phyloP scores from a whole-genome alignment of 2,797 vertebrate genomes.

The Scyliorhinus canicula region DNA sequence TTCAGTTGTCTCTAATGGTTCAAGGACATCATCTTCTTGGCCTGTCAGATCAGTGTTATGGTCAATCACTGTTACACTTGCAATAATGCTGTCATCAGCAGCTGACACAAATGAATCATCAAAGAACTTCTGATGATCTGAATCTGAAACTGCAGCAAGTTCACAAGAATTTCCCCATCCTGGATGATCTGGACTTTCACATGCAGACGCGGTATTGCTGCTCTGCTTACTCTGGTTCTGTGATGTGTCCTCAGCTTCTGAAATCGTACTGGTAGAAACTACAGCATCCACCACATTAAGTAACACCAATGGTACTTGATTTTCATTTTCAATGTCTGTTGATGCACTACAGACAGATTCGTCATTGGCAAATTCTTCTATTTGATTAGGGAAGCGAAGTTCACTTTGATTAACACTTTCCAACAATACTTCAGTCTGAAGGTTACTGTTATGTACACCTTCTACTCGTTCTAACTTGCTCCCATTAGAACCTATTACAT shows the following conservation, averaged over 20 bases:
- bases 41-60: background rate
- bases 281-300: background rate
- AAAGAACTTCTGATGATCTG: conserved; percentile 17
- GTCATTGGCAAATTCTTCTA: background rate
- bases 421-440: background rate
- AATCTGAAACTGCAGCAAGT: background rate
- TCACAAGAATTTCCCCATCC: background rate
- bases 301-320: background rate
- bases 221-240: background rate
- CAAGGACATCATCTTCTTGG: background rate
- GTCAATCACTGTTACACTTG: background rate
- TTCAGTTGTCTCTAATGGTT: background rate
- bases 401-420: background rate
- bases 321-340: background rate
- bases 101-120: background rate
- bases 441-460: background rate
- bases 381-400: background rate
- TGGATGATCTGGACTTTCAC: background rate
- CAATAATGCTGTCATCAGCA: conserved; percentile 13
- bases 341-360: background rate
- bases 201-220: background rate
- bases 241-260: background rate
- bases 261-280: background rate
- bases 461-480: background rate
- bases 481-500: background rate